These are phyloP conservation scores for Neodiprion virginianus DNA, from an alignment of 1,140 invertebrate genomes.

Conservation along the genomic window DNA sequence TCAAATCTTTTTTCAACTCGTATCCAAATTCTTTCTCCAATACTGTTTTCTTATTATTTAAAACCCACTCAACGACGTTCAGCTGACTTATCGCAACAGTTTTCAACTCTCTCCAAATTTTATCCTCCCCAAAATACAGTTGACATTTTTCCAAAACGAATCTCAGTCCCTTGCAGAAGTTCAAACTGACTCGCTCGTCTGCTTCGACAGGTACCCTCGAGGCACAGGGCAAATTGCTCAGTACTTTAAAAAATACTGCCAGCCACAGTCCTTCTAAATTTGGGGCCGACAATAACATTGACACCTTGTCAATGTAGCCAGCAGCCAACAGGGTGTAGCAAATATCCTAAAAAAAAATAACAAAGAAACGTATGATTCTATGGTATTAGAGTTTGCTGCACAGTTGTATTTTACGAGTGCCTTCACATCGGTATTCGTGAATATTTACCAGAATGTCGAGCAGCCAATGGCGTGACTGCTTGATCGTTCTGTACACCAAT, in stretches of 20 bases:
- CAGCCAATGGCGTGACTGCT: slow-evolving; percentile 43
- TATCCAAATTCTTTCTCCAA: slow-evolving; percentile 9
- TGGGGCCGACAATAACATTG: slow-evolving; percentile 35
- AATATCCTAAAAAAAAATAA: slow-evolving; percentile 40
- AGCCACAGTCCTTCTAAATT: slow-evolving; percentile 42
- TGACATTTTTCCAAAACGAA: slow-evolving; percentile 42
- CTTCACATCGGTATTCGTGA: slow-evolving; percentile 13
- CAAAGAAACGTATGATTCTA: slow-evolving; percentile 19
- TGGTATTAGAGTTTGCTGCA: slow-evolving; percentile 13
- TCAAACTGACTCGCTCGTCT: slow-evolving; percentile 27
- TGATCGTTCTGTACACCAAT: slow-evolving; percentile 41
- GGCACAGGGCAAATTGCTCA: slow-evolving; percentile 28
- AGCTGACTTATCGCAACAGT: slow-evolving; percentile 33
- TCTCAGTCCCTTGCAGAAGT: slow-evolving; percentile 36
- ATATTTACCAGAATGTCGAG: slow-evolving; percentile 47
- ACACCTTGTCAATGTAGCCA: slow-evolving; percentile 35
- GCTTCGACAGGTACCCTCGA: slow-evolving; percentile 19
- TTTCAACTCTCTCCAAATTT: slow-evolving; percentile 34
- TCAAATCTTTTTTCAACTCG: slow-evolving; percentile 20
- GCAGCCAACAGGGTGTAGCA: slow-evolving; percentile 39
- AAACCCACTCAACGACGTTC: slow-evolving; percentile 42
- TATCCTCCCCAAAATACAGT: slow-evolving; percentile 25
- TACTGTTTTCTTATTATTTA: slow-evolving; percentile 27
- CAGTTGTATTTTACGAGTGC: slow-evolving; percentile 11
- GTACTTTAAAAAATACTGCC: slow-evolving; percentile 39